A percentile compares a stretch with the other conserved stretches of the same genome.
Evolutionary conservation across 2,888 invertebrate genomes (phyloP).

Genomic region (Rhingia campestris): DNA sequence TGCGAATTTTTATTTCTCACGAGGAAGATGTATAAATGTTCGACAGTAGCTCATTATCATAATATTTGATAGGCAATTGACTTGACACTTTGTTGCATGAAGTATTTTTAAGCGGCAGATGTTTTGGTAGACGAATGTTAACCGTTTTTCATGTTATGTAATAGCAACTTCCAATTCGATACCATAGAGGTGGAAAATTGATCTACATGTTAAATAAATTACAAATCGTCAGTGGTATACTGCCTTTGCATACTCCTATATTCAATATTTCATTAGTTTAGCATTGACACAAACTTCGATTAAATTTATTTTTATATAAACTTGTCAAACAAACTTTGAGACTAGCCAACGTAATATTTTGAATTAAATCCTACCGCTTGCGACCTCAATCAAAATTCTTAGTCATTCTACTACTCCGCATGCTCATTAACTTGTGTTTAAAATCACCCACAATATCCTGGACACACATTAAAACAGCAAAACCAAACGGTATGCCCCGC

Average conservation of each 20-base stretch:
- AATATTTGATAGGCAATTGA: slow-evolving; percentile 5
- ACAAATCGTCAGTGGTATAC: too few species aligned
- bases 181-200: neutral
- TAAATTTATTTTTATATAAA: accelerated
- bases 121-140: neutral
- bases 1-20: neutral
- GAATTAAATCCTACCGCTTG: too few species aligned
- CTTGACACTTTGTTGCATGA: slow-evolving; percentile 11
- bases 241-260: too few species aligned
- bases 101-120: neutral
- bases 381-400: too few species aligned
- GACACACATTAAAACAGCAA: too few species aligned
- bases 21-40: slow-evolving; percentile 7
- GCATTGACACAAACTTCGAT: neutral
- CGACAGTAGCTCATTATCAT: slow-evolving; percentile 47
- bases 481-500: neutral
- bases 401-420: too few species aligned
- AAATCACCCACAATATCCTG: too few species aligned
- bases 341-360: too few species aligned
- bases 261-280: neutral
- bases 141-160: neutral
- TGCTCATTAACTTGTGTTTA: too few species aligned
- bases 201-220: too few species aligned
- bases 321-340: too few species aligned
- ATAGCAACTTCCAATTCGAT: neutral